Evolutionary conservation across 2,888 invertebrate species (phyloP), one percentile per base, ranked within the genome.

Genomic region (Himalopsyche tibetana): DNA sequence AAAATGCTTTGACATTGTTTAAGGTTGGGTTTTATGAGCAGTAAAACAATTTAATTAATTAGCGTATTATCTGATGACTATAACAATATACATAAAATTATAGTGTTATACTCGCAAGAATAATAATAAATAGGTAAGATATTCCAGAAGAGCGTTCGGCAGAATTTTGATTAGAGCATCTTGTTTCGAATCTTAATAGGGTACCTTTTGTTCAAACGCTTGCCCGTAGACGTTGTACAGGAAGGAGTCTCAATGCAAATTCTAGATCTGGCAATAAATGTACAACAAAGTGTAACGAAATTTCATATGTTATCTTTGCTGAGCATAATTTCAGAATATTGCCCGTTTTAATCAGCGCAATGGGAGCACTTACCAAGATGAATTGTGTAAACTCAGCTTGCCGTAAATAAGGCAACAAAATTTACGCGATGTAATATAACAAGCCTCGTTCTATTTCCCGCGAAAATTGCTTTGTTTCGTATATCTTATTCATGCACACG

Each of bases 401-500:
- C 86, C 56, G 80, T 80, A 84, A 84, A 86, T 86, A 84, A 86
- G 81, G 84, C 84, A 83, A 81, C 81, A 69, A 84, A 84, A 84
- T 86, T 84, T 82, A 84, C 83, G 81, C 51, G 86, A 42, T 84
- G 86, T 84, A 83, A 82, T 85, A 85, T 55, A 55, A 85, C 79
- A 51, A 80, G 69, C 55, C 81, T 51, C 51, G 85, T 82, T 85
- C 74, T 82, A 82, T 85, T 69, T 55, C 36, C 74, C 74, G 82
- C 45, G 82, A 79, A 85, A 87, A 87, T 85, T 85, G 87, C 87
- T 85, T 83, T 56, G 87, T 85, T 87, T 85, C 85, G 83, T 55
- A 87, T 85, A 42, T 74, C 84, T 87, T 87, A 87, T 87, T 87
- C 87, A 87, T 84, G 80, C 82, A 45, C 84, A 84, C 84, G 84